These are phyloP conservation scores for Nyctibius grandis DNA, from an alignment of 2,797 vertebrate genomes.

Conservation along the genomic window DNA sequence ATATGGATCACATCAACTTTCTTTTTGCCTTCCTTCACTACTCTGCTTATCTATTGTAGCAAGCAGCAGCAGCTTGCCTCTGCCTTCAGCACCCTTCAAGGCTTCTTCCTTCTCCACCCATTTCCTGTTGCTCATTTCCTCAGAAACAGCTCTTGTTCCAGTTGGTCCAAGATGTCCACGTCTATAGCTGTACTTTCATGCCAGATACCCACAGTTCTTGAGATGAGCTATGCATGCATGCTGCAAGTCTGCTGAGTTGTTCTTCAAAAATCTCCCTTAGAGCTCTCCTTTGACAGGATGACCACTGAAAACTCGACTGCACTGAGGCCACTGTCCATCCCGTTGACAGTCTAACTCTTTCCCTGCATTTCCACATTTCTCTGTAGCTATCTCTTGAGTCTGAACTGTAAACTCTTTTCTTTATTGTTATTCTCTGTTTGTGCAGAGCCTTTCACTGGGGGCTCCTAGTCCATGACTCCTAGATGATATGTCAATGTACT, in stretches of 20 bases:
- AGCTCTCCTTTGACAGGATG: not conserved
- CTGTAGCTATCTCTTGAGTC: not conserved
- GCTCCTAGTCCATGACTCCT: constrained; percentile 7
- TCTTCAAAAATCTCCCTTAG: not conserved
- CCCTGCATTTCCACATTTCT: not conserved
- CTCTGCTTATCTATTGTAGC: not conserved
- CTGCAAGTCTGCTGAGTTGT: not conserved
- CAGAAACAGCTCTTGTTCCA: not conserved
- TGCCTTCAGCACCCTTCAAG: not conserved
- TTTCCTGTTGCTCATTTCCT: not conserved
- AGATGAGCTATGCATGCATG: not conserved
- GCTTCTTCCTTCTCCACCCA: not conserved
- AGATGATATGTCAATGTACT: constrained; percentile 4
- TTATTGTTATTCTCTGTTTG: constrained; percentile 37
- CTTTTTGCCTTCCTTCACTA: not conserved
- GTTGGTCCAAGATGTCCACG: not conserved
- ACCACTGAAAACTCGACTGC: not conserved
- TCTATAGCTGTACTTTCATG: not conserved
- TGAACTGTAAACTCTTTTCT: not conserved
- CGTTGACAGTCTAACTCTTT: not conserved
- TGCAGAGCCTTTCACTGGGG: not conserved
- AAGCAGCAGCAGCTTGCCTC: not conserved
- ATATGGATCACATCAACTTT: not conserved
- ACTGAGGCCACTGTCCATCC: not conserved
- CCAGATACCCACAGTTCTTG: not conserved